Evolutionary conservation across 2,113 vertebrate species (phyloP).

Genomic region (Myodes glareolus): DNA sequence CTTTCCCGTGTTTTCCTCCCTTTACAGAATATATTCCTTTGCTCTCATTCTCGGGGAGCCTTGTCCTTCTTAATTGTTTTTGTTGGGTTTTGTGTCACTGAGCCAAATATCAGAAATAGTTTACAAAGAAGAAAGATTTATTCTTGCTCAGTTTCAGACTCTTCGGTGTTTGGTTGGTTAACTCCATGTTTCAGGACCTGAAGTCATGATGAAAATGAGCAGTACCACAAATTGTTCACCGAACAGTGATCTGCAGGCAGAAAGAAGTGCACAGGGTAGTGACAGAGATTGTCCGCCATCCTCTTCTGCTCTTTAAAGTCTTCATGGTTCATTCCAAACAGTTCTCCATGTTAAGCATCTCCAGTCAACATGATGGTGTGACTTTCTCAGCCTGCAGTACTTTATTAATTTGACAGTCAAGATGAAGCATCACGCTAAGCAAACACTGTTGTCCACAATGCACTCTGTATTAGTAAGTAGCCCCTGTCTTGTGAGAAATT

Average conservation of each 20-base stretch:
- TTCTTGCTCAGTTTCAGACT: background rate
- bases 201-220: background rate
- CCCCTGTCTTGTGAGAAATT: background rate
- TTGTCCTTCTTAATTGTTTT: background rate
- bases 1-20: background rate
- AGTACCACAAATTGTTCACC: background rate
- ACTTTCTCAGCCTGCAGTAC: background rate
- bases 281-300: background rate
- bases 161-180: background rate
- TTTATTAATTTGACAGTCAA: background rate
- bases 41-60: background rate
- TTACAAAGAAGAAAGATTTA: background rate
- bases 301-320: background rate
- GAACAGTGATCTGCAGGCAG: background rate
- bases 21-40: background rate
- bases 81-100: background rate
- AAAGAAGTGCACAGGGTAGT: background rate
- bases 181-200: background rate
- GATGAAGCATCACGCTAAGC: background rate
- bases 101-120: background rate
- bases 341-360: background rate
- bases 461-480: background rate
- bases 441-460: background rate
- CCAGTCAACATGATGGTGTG: background rate
- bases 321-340: background rate